phyloP scores from a whole-genome alignment of 2,888 invertebrate species.

The Raillietiella orientalis region DNA sequence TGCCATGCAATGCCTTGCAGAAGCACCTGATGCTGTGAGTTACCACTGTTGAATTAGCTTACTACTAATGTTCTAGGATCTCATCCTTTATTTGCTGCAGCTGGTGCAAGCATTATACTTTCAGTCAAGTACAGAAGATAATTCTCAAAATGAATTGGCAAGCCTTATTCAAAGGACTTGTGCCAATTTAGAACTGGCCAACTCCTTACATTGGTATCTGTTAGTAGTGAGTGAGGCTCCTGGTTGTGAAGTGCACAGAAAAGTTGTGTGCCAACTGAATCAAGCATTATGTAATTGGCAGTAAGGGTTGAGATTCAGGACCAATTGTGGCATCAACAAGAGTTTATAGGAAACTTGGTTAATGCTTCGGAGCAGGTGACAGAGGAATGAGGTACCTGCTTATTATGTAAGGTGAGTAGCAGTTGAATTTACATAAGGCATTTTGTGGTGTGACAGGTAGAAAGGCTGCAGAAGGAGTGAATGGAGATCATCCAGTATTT shows the following conservation, averaged over 20 bases:
- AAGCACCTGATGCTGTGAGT: slow-evolving; percentile 52
- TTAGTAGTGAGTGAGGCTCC: slow-evolving; percentile 80
- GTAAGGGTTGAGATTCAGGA: no score
- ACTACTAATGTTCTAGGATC: slow-evolving; percentile 20
- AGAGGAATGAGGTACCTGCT: slow-evolving; percentile 61
- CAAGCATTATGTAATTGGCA: neutral
- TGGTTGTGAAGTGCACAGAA: slow-evolving; percentile 1
- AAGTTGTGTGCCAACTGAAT: neutral
- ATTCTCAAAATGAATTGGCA: slow-evolving; percentile 24
- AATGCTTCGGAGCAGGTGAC: slow-evolving; percentile 56
- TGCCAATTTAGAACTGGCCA: slow-evolving; percentile 57
- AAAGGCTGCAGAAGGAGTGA: slow-evolving; percentile 48
- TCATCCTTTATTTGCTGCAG: slow-evolving; percentile 71
- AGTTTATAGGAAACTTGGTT: slow-evolving; percentile 67
- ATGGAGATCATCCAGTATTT: no score
- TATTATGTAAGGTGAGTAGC: slow-evolving; percentile 58
- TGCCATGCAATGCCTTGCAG: slow-evolving; percentile 62
- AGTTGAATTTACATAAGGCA: slow-evolving; percentile 1
- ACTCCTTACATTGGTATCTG: slow-evolving; percentile 83
- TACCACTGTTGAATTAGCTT: neutral
- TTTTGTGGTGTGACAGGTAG: slow-evolving; percentile 26
- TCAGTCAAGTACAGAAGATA: neutral
- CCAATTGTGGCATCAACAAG: no score
- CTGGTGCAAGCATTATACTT: slow-evolving; percentile 61
- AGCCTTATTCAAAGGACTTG: slow-evolving; percentile 71